These are phyloP conservation scores for Nymphalis io DNA, from an alignment of 1,140 invertebrate genomes.

Conservation along the genomic window DNA sequence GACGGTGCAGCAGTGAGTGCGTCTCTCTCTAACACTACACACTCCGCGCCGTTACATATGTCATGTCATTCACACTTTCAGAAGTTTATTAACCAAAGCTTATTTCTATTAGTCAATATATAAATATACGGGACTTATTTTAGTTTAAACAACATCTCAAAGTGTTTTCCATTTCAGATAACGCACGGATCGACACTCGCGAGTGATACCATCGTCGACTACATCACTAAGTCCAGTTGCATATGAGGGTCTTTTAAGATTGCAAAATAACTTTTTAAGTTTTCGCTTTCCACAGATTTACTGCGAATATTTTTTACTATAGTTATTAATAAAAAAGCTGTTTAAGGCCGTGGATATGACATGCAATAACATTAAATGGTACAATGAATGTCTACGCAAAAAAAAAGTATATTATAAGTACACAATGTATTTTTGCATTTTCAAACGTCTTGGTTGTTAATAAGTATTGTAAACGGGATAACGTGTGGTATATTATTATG, in stretches of 20 bases:
- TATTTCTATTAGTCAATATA: no score
- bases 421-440: constrained; percentile 9
- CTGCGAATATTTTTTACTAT: background rate
- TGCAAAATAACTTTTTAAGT: constrained; percentile 26
- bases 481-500: constrained; percentile 41
- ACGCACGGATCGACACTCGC: constrained; percentile 8
- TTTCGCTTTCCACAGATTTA: constrained; percentile 14
- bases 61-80: no score
- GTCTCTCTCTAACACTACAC: constrained; percentile 88
- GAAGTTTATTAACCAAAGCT: no score
- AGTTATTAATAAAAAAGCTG: background rate
- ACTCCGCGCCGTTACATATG: no score
- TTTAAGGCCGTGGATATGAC: constrained; percentile 7
- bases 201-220: constrained; percentile 8
- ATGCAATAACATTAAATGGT: constrained; percentile 10
- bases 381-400: constrained; percentile 1
- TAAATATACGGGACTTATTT: no score
- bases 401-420: constrained; percentile 3
- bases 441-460: constrained; percentile 28
- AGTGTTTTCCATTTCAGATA: constrained; percentile 41
- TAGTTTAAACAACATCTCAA: no score
- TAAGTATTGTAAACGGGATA: constrained; percentile 39
- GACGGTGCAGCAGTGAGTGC: constrained; percentile 50
- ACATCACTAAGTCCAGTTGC: constrained; percentile 25
- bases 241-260: constrained; percentile 19